Percentiles rank a stretch among this genome's conserved stretches.
phyloP scores from a whole-genome alignment of 1,140 invertebrate species.

The Eriosoma lanigerum region DNA sequence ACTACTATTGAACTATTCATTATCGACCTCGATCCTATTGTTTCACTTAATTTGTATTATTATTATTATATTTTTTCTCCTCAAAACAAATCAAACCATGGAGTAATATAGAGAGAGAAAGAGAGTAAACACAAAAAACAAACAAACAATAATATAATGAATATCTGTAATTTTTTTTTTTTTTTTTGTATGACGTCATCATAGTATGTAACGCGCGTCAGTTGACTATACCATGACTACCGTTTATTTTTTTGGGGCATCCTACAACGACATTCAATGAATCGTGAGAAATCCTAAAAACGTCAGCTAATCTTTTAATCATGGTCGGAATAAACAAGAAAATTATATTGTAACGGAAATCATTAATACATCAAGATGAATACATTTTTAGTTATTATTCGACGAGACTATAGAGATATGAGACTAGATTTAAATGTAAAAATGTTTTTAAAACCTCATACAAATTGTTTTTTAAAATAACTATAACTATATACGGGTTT shows the following conservation, averaged over 20 bases:
- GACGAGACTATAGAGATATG: too few species aligned
- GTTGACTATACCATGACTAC: neutral
- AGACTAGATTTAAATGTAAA: too few species aligned
- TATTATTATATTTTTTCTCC: neutral
- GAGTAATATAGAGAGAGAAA: neutral
- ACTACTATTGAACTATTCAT: neutral
- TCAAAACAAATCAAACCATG: neutral
- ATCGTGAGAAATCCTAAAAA: slow-evolving; percentile 10
- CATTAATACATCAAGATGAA: neutral
- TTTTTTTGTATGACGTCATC: slow-evolving; percentile 13
- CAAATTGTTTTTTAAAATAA: too few species aligned
- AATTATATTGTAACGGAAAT: neutral
- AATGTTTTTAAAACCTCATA: too few species aligned
- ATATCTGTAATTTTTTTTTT: neutral
- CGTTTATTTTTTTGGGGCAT: slow-evolving; percentile 5
- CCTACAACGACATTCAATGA: neutral
- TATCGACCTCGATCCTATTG: slow-evolving; percentile 44
- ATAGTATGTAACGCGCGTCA: slow-evolving; percentile 4
- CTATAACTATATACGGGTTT: too few species aligned
- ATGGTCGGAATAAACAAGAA: neutral
- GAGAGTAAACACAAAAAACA: slow-evolving; percentile 19
- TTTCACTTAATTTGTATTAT: neutral
- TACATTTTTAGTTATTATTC: too few species aligned
- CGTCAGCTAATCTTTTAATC: neutral
- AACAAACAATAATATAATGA: slow-evolving; percentile 1